Evolutionary conservation across 2,797 vertebrate genomes (phyloP).

Genomic region (Jordanella pulchra): DNA sequence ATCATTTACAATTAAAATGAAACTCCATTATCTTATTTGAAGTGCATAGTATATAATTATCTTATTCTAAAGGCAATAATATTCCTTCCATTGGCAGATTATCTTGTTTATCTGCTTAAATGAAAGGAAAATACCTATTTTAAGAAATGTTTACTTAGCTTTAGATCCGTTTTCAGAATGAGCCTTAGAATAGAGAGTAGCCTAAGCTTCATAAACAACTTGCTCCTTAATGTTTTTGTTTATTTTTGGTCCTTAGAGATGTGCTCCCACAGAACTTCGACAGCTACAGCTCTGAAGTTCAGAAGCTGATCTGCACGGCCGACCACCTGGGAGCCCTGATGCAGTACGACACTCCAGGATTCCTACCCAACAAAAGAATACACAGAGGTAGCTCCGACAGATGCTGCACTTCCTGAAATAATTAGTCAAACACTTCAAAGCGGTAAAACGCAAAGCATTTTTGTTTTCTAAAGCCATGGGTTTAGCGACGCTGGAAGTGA

Average conservation of each 20-base stretch:
- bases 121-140: no score
- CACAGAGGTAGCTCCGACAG: slow-evolving; percentile 86
- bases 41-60: no score
- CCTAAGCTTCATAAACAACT: not conserved
- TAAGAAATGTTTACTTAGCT: no score
- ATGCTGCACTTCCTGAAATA: not conserved
- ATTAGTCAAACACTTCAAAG: no score
- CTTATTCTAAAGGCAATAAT: no score
- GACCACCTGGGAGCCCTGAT: slow-evolving; percentile 93
- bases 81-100: no score
- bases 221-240: not conserved
- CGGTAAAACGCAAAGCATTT: not conserved
- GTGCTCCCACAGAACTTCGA: slow-evolving; percentile 95
- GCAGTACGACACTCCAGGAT: slow-evolving; percentile 95
- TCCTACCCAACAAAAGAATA: slow-evolving; percentile 93
- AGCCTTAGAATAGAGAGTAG: not conserved
- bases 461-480: slow-evolving; percentile 87
- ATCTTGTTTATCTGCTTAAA: no score
- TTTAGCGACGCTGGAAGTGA: slow-evolving; percentile 92
- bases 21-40: no score
- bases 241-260: slow-evolving; percentile 79
- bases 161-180: no score
- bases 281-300: slow-evolving; percentile 89
- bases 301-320: slow-evolving; percentile 91
- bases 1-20: no score